Evolutionary conservation across 2,888 invertebrate genomes (phyloP), one percentile per base, ranked within the genome.

Genomic region (Sarcophaga caerulescens): DNA sequence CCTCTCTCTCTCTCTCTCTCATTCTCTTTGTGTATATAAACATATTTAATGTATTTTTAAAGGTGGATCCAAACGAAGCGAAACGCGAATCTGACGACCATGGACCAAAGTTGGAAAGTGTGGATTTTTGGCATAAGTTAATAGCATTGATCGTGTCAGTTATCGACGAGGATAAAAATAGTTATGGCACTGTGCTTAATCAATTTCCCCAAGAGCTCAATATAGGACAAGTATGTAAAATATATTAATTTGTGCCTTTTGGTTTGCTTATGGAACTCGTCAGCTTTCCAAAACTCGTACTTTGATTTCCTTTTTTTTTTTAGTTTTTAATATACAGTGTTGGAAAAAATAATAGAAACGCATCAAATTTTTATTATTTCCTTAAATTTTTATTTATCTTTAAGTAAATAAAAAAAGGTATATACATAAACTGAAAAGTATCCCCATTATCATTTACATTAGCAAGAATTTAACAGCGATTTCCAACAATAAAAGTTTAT

Each of bases 181-280:
- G 98, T 93, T 99, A 99, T 92, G 98, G 98, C 35, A 98, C 98
- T 12, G 99, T 99, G 68, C 95, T 99, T 83, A 99, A 99, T 94
- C 99, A 99, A 94, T 99, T 99, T 93, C 99, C 99, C 0, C 99
- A 99, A 93, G 99, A 99, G 93, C 95, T 99, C 85, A 99, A 99
- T 94, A 99, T 99, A 92, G 99, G 99, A 90, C 97, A 97, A 95
- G 97, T 97, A 94, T 79, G 89, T 87, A 1, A 12, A 21, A 69
- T 19, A 19, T 59, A 1, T 52, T 52, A 52, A 52, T 52, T 4
- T 52, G 14, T 14, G 12, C 4, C 12, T 52, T 4, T 52, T 17
- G 17, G 52, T 52, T 52, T 52, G 52, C 17, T 52, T 14, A 52
- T 14, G 52, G 14, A 52, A 52, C 17, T 14, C 17, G 52, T 0